These are phyloP conservation scores for Spodoptera litura DNA, from an alignment of 1,140 invertebrate genomes.

Conservation along the genomic window DNA sequence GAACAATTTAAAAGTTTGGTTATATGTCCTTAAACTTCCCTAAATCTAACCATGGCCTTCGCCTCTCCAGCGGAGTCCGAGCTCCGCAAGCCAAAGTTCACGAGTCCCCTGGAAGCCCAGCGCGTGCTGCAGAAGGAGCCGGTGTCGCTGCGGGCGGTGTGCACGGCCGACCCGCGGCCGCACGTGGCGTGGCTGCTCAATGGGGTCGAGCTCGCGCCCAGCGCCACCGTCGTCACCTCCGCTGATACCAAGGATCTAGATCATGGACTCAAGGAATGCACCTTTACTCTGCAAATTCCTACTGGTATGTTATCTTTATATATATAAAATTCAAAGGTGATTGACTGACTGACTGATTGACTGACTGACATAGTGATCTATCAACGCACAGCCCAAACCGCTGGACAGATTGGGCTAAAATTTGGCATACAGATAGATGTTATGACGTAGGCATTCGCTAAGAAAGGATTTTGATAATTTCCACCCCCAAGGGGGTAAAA, in stretches of 20 bases:
- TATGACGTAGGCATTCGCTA: too few relatives aligned
- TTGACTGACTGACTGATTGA: too few relatives aligned
- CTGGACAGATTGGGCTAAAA: too few relatives aligned
- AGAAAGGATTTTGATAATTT: too few relatives aligned
- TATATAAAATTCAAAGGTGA: too few relatives aligned
- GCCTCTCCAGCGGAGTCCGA: constrained; percentile 88
- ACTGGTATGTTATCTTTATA: constrained; percentile 80
- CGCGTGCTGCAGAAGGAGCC: constrained; percentile 90
- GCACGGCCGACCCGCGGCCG: constrained; percentile 92
- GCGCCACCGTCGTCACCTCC: constrained; percentile 82
- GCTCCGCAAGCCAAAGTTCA: constrained; percentile 92
- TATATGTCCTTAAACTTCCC: too few relatives aligned
- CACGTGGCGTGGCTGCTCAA: constrained; percentile 87
- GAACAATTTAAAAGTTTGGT: too few relatives aligned
- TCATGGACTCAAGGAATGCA: constrained; percentile 91
- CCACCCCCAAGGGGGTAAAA: too few relatives aligned
- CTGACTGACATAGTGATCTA: too few relatives aligned
- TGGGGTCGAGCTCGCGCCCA: constrained; percentile 80
- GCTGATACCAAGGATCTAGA: constrained; percentile 88
- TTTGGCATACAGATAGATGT: too few relatives aligned
- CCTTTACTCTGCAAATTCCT: constrained; percentile 89
- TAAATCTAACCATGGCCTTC: too few relatives aligned
- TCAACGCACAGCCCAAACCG: too few relatives aligned
- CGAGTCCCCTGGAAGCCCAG: constrained; percentile 88
- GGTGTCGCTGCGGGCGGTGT: constrained; percentile 91